phyloP scores from a whole-genome alignment of 2,113 vertebrate species.

The Cebus imitator region DNA sequence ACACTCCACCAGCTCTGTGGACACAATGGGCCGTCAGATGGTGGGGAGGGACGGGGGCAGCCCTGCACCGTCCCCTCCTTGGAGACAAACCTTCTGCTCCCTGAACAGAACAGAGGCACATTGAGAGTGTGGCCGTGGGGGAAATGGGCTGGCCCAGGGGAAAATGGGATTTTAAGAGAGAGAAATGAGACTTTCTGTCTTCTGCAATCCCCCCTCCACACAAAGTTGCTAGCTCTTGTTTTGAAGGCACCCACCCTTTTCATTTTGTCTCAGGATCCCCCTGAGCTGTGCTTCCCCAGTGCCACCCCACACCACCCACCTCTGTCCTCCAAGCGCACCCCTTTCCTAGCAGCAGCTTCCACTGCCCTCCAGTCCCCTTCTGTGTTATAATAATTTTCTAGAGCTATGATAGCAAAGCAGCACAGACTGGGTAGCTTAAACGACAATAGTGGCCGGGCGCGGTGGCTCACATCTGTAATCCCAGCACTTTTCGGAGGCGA shows the following conservation, averaged over 20 bases:
- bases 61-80: background rate
- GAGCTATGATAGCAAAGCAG: background rate
- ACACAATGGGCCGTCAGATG: slow-evolving; percentile 45
- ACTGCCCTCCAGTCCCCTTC: too few species aligned
- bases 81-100: slow-evolving; percentile 16
- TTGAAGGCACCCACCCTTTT: background rate
- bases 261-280: background rate
- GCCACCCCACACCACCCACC: too few species aligned
- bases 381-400: too few species aligned
- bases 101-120: background rate
- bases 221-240: background rate
- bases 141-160: background rate
- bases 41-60: background rate
- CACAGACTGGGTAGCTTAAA: background rate
- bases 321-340: background rate
- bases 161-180: background rate
- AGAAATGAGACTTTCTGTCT: background rate
- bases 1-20: background rate
- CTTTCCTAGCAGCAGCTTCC: background rate
- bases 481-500: too few species aligned
- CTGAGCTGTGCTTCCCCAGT: too few species aligned
- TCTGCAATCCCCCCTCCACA: background rate
- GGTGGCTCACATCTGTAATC: too few species aligned
- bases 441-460: too few species aligned
- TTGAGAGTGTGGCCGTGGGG: background rate